Base-by-base conservation (phyloP, 2,797 vertebrate species). In the Champsocephalus gunnari region DNA sequence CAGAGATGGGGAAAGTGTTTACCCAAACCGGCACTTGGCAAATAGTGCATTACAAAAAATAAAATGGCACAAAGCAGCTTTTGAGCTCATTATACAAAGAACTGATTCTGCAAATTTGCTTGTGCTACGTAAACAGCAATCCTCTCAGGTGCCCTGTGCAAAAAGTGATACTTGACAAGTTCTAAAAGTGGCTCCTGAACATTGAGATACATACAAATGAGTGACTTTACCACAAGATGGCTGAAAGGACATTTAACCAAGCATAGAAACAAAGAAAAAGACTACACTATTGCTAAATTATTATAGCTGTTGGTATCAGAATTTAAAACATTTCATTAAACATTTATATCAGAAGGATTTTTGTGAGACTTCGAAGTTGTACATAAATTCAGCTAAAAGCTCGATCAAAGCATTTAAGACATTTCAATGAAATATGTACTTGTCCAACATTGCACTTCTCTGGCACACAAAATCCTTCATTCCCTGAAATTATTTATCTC, bases 401-500 rank as follows among this genome's bases (percentile, higher is more conserved):
- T 44, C 9, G 12, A 44, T 54, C 38, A 62, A 55, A 70, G 49
- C 17, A 57, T 57, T 54, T 59, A 19, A 61, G 50, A 45, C 38
- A 38, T 2, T 70, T 24, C 59, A 32, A 48, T 45, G 44, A 19
- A 63, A 85, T 38, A 57, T 47, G 9, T 9, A 45, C 44, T 28
- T 44, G 28, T 54, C 49, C 44, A 73, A 49, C 16, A 49, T 8
- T 19, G 19, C n/a, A 75, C n/a, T 50, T 28, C 32, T 69, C 51
- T 69, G 62, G 50, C 19, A 72, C 12, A 63, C 7, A 70, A 64
- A 54, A 63, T 45, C 51, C 48, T 80, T 53, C 38, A 64, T 57
- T 73, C 55, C 58, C 24, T 77, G 56, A n/a, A 38, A 28, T 62
- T 65, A 16, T 69, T 73, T 67, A 59, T 65, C 68, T 61, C 34